Evolutionary conservation across 2,797 vertebrate species (phyloP).

Genomic region (Notoglanidium macrostoma): DNA sequence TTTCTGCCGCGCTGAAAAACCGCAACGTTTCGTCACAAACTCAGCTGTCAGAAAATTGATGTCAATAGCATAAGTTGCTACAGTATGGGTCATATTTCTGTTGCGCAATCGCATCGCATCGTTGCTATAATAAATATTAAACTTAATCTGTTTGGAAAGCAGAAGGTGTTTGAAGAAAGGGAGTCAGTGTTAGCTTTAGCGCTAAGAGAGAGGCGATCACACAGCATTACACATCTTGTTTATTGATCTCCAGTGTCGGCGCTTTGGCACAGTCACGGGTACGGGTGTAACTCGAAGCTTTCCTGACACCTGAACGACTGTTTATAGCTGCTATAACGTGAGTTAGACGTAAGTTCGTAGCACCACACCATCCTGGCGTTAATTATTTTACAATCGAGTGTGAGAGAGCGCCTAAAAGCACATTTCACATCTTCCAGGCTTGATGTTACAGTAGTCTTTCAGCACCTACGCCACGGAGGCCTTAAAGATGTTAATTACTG

Average conservation of each 20-base stretch:
- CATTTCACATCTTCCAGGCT: slow-evolving; percentile 26
- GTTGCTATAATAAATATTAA: not conserved
- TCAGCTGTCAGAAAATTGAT: too few species aligned
- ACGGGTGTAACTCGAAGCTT: not conserved
- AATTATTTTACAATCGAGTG: not conserved
- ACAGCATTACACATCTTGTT: not conserved
- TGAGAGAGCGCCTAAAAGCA: not conserved
- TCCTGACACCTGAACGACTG: not conserved
- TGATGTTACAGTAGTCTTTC: slow-evolving; percentile 42
- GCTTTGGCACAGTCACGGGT: not conserved
- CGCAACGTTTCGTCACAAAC: too few species aligned
- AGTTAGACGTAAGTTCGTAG: not conserved
- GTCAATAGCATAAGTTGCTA: too few species aligned
- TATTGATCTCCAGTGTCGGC: not conserved
- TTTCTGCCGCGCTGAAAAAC: too few species aligned
- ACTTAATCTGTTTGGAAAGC: not conserved
- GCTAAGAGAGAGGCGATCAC: not conserved
- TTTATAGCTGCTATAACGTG: too few species aligned
- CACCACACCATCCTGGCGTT: not conserved
- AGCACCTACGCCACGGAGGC: slow-evolving; percentile 39
- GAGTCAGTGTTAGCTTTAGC: not conserved
- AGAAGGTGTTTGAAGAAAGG: not conserved
- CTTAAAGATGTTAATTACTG: slow-evolving; percentile 52
- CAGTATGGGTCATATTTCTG: not conserved
- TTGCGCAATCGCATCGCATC: not conserved